Conservation (phyloP, 2,797 vertebrate genomes). For the Sibirionetta formosa region DNA sequence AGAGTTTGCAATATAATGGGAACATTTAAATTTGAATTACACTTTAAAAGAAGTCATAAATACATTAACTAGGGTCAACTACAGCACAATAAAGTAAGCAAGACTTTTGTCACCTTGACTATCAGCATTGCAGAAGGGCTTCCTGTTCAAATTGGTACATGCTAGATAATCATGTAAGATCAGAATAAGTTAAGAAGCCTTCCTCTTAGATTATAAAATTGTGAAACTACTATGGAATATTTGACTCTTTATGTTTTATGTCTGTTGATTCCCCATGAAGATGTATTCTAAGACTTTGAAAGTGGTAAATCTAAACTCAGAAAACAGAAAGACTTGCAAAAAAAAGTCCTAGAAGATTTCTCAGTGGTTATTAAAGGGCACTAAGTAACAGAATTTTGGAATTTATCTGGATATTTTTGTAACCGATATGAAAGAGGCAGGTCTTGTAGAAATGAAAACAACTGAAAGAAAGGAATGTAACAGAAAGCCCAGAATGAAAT, state of each 20-base stretch:
- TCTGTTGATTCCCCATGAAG: background rate
- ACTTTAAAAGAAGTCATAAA: constrained; percentile 15
- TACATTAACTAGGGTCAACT: background rate
- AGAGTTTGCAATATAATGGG: background rate
- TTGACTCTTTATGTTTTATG: background rate
- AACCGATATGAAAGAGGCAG: background rate
- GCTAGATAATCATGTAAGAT: background rate
- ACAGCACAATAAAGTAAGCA: background rate
- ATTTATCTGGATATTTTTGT: background rate
- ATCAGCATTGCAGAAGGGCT: background rate
- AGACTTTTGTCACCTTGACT: background rate
- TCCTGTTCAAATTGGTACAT: background rate
- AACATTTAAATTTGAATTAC: background rate
- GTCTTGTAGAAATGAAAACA: background rate
- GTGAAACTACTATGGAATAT: background rate
- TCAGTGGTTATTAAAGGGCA: background rate
- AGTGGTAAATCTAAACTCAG: background rate
- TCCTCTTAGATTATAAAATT: background rate
- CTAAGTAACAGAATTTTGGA: background rate
- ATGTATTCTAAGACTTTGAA: background rate
- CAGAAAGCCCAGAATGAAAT: background rate
- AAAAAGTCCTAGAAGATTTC: background rate
- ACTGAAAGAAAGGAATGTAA: background rate
- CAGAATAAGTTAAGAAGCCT: background rate
- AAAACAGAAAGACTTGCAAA: background rate